A percentile compares a stretch with the other conserved stretches of the same genome.
Evolutionary conservation across 2,113 vertebrate genomes (phyloP).

Genomic region (Psilopsiagon aurifrons): DNA sequence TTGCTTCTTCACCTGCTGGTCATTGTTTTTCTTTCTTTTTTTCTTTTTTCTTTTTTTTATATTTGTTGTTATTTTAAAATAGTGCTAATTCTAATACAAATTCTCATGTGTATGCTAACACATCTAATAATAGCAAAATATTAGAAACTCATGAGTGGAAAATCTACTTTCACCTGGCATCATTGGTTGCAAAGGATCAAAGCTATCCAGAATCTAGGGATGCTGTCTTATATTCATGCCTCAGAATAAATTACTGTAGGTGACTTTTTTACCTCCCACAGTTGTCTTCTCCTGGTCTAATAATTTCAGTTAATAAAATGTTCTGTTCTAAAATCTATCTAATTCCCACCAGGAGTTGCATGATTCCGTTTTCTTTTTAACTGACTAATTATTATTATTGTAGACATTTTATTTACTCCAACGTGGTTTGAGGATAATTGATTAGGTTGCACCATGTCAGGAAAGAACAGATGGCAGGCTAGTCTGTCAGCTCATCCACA

Average conservation of each 20-base stretch:
- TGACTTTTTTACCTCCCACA: neutral
- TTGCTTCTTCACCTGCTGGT: neutral
- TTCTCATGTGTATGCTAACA: neutral
- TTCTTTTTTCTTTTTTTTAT: neutral
- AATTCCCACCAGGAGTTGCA: constrained; percentile 23
- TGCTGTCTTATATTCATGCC: neutral
- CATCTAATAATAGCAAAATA: neutral
- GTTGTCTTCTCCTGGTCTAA: neutral
- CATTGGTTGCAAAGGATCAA: neutral
- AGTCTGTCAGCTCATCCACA: constrained; percentile 43
- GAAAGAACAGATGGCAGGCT: constrained; percentile 84
- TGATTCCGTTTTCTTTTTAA: constrained; percentile 67
- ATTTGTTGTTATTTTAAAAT: neutral
- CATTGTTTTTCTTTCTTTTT: neutral
- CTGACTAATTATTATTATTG: constrained; percentile 70
- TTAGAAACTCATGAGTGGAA: neutral
- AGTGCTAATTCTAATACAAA: neutral
- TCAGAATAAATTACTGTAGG: constrained; percentile 4
- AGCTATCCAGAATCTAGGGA: neutral
- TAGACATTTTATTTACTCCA: constrained; percentile 73
- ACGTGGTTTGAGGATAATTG: constrained; percentile 77
- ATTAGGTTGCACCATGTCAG: constrained; percentile 85
- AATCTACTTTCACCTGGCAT: neutral
- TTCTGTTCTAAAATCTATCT: constrained; percentile 52
- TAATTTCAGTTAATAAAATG: neutral